Percentiles rank a stretch among this genome's conserved stretches.
Conservation (phyloP, 2,113 vertebrate species). For the Gasterosteus nipponicus region DNA sequence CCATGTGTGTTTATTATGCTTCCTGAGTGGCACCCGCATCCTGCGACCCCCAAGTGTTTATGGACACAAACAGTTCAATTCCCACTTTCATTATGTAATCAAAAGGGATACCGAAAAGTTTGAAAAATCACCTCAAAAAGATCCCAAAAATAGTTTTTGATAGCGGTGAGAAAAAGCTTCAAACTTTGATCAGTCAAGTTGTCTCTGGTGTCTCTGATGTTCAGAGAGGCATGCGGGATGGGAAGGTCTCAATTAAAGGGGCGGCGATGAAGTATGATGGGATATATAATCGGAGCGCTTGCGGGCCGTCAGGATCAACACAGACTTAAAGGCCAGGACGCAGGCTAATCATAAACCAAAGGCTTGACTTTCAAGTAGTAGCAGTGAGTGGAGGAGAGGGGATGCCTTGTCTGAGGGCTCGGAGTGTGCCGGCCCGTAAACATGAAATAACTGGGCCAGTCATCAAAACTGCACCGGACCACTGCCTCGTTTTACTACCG, state of each 20-base stretch:
- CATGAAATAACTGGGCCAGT: slow-evolving; percentile 27
- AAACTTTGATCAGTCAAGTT: slow-evolving; percentile 59
- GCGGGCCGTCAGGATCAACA: slow-evolving; percentile 46
- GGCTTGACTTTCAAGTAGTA: slow-evolving; percentile 61
- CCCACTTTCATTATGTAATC: slow-evolving; percentile 47
- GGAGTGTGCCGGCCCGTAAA: slow-evolving; percentile 29
- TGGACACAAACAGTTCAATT: slow-evolving; percentile 52
- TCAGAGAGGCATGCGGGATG: slow-evolving; percentile 65
- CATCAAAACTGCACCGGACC: slow-evolving; percentile 28
- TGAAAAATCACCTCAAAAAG: neutral
- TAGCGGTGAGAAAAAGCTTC: slow-evolving; percentile 12
- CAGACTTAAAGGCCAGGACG: slow-evolving; percentile 63
- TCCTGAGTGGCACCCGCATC: slow-evolving; percentile 59
- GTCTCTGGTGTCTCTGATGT: slow-evolving; percentile 71
- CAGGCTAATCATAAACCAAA: slow-evolving; percentile 60
- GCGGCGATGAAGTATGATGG: slow-evolving; percentile 41
- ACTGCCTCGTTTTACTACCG: neutral
- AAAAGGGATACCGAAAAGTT: neutral
- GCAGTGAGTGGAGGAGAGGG: slow-evolving; percentile 51
- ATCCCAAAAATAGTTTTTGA: neutral
- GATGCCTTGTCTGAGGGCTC: slow-evolving; percentile 50
- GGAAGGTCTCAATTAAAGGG: slow-evolving; percentile 71
- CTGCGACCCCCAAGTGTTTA: slow-evolving; percentile 58
- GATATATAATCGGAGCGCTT: slow-evolving; percentile 59
- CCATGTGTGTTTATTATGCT: slow-evolving; percentile 57